Conservation (phyloP, 1,140 invertebrate species). For the Apis florea region DNA sequence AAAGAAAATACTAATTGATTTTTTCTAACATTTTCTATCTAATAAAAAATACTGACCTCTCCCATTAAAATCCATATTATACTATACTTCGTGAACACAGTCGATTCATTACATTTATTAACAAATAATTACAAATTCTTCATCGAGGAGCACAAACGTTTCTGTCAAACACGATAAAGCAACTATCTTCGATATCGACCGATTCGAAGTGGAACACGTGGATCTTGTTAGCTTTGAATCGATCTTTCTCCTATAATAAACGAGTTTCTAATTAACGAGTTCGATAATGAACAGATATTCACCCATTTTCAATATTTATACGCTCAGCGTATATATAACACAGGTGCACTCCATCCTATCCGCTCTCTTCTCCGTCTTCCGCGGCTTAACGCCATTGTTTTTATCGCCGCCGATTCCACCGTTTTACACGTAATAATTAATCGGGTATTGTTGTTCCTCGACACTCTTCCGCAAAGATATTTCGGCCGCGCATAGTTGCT, state of each 20-base stretch:
- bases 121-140: not conserved
- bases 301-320: conserved; percentile 18
- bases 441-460: not conserved
- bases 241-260: conserved; percentile 25
- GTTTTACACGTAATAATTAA: not conserved
- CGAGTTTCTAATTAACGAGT: conserved; percentile 16
- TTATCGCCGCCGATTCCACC: not conserved
- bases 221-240: not conserved
- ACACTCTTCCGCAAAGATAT: not conserved
- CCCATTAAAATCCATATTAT: not conserved
- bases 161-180: not conserved
- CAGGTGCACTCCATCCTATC: not conserved
- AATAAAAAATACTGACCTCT: not conserved
- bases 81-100: not conserved
- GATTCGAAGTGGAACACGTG: not conserved
- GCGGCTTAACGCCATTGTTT: conserved; percentile 6
- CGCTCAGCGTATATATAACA: not conserved
- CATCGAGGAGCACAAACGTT: not conserved
- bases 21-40: no score
- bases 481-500: not conserved
- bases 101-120: not conserved
- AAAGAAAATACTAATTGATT: no score
- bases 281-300: conserved; percentile 26
- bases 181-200: not conserved
- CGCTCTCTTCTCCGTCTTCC: not conserved